Conservation (phyloP, 1,140 invertebrate species). For the Sycophila sp. region DNA sequence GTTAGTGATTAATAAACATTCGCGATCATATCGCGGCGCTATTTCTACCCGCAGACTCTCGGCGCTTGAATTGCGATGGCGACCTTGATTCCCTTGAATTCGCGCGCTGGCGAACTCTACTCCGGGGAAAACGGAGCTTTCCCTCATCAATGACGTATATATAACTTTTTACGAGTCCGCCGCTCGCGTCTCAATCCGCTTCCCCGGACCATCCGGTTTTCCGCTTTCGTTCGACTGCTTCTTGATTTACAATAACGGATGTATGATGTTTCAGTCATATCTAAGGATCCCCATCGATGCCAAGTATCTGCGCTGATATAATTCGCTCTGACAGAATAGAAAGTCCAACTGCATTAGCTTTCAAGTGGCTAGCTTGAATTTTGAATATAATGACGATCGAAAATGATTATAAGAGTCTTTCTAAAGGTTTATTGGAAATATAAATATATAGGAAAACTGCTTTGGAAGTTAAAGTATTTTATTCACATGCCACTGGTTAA, state of each 20-base stretch:
- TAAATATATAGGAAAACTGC: too few relatives aligned
- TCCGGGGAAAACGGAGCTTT: neutral
- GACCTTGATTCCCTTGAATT: neutral
- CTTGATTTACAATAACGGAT: slow-evolving; percentile 18
- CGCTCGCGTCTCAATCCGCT: neutral
- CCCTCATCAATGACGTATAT: neutral
- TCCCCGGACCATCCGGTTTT: neutral
- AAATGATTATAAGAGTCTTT: too few relatives aligned
- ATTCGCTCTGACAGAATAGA: neutral
- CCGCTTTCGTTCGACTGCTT: slow-evolving; percentile 8
- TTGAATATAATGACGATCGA: too few relatives aligned
- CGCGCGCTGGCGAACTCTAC: neutral
- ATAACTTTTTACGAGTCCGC: slow-evolving; percentile 9
- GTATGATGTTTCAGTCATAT: too few relatives aligned
- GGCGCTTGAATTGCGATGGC: neutral
- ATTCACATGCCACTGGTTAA: too few relatives aligned
- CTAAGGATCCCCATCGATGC: too few relatives aligned
- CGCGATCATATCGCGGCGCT: neutral
- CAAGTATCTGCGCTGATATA: too few relatives aligned
- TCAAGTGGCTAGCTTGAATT: too few relatives aligned
- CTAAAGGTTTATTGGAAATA: too few relatives aligned
- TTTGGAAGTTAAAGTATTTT: too few relatives aligned
- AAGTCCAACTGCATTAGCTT: too few relatives aligned
- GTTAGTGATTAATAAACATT: slow-evolving; percentile 2
- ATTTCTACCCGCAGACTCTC: neutral